Evolutionary conservation across 2,113 vertebrate genomes (phyloP), one percentile per base, ranked within the genome.

Genomic region (Steatornis caripensis): DNA sequence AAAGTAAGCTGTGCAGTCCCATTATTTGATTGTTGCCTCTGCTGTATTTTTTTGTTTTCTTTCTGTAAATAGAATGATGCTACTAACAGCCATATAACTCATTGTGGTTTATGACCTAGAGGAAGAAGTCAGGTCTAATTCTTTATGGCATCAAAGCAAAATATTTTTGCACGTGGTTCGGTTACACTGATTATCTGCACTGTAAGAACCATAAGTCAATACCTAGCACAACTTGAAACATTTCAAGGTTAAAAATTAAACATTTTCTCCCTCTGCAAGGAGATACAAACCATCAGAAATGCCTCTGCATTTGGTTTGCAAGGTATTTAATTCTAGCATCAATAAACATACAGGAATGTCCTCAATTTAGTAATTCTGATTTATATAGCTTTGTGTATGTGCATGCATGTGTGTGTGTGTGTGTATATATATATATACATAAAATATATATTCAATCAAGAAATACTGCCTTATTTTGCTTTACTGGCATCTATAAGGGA

Each of bases 51-150:
- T 84, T 27, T 86, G 22, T 23, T 62, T 76, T 91, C 41, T 87
- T 76, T 70, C 76, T 79, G 36, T 89, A 92, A 90, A 87, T 76
- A 86, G 76, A 90, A 90, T 14, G 72, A 58, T 94, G 48, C 45
- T 91, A 45, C 71, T 91, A 92, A 69, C 68, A 83, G 39, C 69
- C 89, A 88, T 54, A 75, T 89, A 91, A 91, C 46, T 96, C 61
- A 84, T 92, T 90, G 74, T 91, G 24, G 36, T 90, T 91, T 94
- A 92, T 71, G 53, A 83, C 22, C 32, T 77, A 77, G 64, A 5
- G 12, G 55, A 53, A 70, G 53, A 94, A 95, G 70, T 81, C 71
- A 94, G 24, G 7, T 79, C 51, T 90, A 66, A 83, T 48, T 75
- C 23, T 92, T 89, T 88, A 72, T 84, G 64, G 69, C 49, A 93